Evolutionary conservation across 2,888 invertebrate species (phyloP).

Genomic region (Leptinotarsa rubiginosa): DNA sequence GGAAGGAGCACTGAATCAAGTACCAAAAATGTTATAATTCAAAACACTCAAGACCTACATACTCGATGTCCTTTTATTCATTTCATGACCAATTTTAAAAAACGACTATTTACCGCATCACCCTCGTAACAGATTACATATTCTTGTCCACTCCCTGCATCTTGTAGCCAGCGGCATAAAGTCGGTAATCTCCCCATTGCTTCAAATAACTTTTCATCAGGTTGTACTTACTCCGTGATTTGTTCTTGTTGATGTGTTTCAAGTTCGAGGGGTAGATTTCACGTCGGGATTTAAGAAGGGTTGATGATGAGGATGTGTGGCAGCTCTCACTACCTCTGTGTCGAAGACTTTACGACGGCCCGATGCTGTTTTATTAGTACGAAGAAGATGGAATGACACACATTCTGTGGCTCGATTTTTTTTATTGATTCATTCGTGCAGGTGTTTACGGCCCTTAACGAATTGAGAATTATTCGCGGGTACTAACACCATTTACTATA

Average conservation of each 20-base stretch:
- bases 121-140: slow-evolving; percentile 18
- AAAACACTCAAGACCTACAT: no score
- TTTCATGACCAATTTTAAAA: not conserved
- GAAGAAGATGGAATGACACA: not conserved
- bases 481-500: no score
- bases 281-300: slow-evolving; percentile 59
- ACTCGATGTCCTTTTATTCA: not conserved
- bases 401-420: no score
- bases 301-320: slow-evolving; percentile 62
- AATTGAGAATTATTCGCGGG: no score
- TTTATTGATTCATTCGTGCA: no score
- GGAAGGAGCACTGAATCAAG: no score
- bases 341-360: slow-evolving; percentile 21
- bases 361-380: slow-evolving; percentile 32
- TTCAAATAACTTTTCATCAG: slow-evolving; percentile 64
- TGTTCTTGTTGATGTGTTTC: slow-evolving; percentile 61
- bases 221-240: slow-evolving; percentile 62
- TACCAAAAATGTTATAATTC: no score
- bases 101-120: not conserved
- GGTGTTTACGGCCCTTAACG: no score
- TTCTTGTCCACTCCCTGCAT: slow-evolving; percentile 8
- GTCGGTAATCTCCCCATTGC: slow-evolving; percentile 58
- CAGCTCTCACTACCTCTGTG: slow-evolving; percentile 43
- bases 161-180: slow-evolving; percentile 11
- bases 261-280: slow-evolving; percentile 59